Base-by-base conservation (phyloP, 2,113 vertebrate genomes). In the Lanius collurio region DNA sequence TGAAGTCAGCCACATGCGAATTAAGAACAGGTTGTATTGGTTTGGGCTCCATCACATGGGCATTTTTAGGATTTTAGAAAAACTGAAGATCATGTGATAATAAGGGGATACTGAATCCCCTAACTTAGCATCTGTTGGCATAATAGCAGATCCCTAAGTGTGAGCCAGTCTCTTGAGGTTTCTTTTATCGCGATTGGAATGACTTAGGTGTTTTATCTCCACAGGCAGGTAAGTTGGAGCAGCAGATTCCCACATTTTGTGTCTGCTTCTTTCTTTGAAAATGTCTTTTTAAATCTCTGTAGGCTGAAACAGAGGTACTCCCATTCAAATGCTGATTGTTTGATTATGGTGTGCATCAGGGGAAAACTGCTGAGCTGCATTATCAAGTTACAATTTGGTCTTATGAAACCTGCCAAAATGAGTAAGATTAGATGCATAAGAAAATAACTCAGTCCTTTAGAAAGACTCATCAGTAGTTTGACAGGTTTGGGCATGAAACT, bases 401-500 rank as follows among this genome's bases (percentile, higher is more conserved):
- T 91, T 82, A 86, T 14, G 71, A 96, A 95, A 93, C 60, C 70
- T 91, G 81, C 77, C 78, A 88, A 83, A 96, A 70, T 52, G 63
- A 86, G 64, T 46, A 71, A 65, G 90, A 93, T 88, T 74, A 93
- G 71, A 90, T 88, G 85, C 70, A 63, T 83, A 96, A 67, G 59
- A 89, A 95, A 95, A 92, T 88, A 97, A 89, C 35, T 33, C 69
- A n/a, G 60, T 84, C 62, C 91, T 93, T 94, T 74, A 57, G 90
- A 83, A 91, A 96, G 87, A 28, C 52, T 92, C 21, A 3, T 73
- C 64, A 68, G 92, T 56, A 77, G 59, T 83, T 93, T 86, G 90
- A 86, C 92, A 83, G 73, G 93, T 80, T 86, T 77, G 85, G 78
- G 76, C 95, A 96, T 97, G 93, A 94, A 87, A 91, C 82, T 96